phyloP scores from a whole-genome alignment of 2,113 vertebrate species.

The Alexandromys fortis region DNA sequence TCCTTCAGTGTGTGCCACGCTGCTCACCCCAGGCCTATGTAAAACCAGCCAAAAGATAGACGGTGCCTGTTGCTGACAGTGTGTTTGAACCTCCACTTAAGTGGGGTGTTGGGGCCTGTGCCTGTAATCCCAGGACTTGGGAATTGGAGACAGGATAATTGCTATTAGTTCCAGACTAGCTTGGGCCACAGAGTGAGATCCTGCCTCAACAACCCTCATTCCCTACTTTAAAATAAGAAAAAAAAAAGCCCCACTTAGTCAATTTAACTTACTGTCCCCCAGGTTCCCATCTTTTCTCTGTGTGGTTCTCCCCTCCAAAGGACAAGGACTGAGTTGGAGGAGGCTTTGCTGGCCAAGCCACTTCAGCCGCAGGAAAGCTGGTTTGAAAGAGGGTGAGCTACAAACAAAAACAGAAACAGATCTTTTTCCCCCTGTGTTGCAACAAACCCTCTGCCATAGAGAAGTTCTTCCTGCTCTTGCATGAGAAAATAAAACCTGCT shows the following conservation, averaged over 20 bases:
- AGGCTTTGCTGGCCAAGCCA: background rate
- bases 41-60: background rate
- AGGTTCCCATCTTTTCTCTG: background rate
- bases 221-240: too few species aligned
- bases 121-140: background rate
- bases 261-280: background rate
- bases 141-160: background rate
- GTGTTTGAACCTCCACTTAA: background rate
- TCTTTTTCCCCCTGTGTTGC: background rate
- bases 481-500: slow-evolving; percentile 16
- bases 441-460: background rate
- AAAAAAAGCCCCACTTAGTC: background rate
- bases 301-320: background rate
- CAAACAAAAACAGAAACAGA: background rate
- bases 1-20: too few species aligned
- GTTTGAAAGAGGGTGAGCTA: background rate
- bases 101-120: background rate
- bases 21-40: rapidly evolving
- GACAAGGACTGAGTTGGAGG: rapidly evolving
- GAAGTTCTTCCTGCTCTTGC: slow-evolving; percentile 58
- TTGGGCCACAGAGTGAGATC: background rate
- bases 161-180: background rate
- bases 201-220: background rate
- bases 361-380: background rate
- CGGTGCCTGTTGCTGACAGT: rapidly evolving